A percentile compares a stretch with the other conserved stretches of the same genome.
These are phyloP conservation scores for Torymus auratus DNA, from an alignment of 2,888 invertebrate genomes.

Conservation along the genomic window DNA sequence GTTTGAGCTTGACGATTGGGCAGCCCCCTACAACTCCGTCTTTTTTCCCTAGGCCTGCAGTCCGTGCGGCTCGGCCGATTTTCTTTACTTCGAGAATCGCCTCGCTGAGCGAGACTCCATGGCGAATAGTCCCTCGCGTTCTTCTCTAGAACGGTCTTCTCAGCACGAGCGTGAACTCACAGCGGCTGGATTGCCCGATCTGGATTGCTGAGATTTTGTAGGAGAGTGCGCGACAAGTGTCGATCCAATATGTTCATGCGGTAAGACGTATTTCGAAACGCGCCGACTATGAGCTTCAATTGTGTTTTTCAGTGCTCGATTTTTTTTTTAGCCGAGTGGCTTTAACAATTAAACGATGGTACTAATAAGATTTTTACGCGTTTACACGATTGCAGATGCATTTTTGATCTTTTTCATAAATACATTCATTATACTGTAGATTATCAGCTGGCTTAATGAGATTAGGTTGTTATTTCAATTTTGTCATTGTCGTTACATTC, in stretches of 20 bases:
- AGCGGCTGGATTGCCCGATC: conserved; percentile 65
- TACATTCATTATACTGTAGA: conserved; percentile 2
- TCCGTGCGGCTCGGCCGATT: conserved; percentile 64
- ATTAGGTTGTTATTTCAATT: conserved; percentile 16
- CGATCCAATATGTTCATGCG: conserved; percentile 14
- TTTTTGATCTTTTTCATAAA: conserved; percentile 40
- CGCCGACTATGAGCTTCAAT: background rate
- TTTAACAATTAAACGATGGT: background rate
- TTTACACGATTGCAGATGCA: conserved; percentile 18
- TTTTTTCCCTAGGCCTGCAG: conserved; percentile 64
- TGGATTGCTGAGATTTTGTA: conserved; percentile 63
- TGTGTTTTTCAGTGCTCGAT: background rate
- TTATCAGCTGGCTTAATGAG: background rate
- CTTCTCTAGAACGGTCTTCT: conserved; percentile 60
- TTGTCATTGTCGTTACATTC: background rate
- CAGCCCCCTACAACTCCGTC: conserved; percentile 39
- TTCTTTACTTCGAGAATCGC: conserved; percentile 67
- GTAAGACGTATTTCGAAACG: conserved; percentile 29
- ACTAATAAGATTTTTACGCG: conserved; percentile 20
- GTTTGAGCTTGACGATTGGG: conserved; percentile 50
- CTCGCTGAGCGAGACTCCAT: conserved; percentile 58
- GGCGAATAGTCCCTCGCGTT: conserved; percentile 58
- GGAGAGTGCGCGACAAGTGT: background rate
- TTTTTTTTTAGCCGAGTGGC: background rate
- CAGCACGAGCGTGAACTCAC: conserved; percentile 64